phyloP scores from a whole-genome alignment of 2,113 vertebrate species.

The Otocyon megalotis region DNA sequence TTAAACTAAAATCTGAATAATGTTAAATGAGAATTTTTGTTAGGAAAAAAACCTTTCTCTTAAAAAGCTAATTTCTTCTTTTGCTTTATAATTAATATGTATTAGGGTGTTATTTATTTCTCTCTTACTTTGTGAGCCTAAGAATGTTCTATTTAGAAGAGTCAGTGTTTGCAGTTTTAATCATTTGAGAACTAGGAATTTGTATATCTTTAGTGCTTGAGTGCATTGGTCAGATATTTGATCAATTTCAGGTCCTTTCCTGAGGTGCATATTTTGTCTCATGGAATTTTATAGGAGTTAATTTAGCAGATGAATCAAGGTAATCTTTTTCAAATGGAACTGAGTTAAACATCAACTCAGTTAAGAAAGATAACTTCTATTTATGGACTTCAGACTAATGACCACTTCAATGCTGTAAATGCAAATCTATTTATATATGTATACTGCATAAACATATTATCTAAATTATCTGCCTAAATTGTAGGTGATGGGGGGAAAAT shows the following conservation, averaged over 20 bases:
- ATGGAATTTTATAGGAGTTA: constrained; percentile 1
- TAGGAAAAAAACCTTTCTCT: neutral
- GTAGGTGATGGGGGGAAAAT: neutral
- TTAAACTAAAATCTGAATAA: neutral
- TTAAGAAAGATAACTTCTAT: constrained; percentile 45
- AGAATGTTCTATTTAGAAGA: neutral
- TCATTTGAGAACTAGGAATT: constrained; percentile 23
- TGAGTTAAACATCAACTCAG: constrained; percentile 4
- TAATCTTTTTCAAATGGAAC: neutral
- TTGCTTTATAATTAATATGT: neutral
- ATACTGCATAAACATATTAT: neutral
- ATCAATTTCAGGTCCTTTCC: constrained; percentile 7
- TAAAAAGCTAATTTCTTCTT: neutral
- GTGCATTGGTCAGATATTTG: constrained; percentile 15
- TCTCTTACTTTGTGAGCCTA: neutral
- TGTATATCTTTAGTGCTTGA: neutral
- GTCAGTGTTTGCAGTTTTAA: neutral
- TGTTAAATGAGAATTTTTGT: neutral
- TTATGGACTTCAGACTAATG: neutral
- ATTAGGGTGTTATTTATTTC: neutral
- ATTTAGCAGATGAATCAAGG: constrained; percentile 52
- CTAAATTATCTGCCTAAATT: constrained; percentile 25
- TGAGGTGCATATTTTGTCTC: neutral
- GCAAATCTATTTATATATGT: neutral
- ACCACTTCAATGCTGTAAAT: neutral